Percentiles rank a stretch among this genome's conserved stretches.
Conservation (phyloP, 2,797 vertebrate species). For the Gobio occitaniae region DNA sequence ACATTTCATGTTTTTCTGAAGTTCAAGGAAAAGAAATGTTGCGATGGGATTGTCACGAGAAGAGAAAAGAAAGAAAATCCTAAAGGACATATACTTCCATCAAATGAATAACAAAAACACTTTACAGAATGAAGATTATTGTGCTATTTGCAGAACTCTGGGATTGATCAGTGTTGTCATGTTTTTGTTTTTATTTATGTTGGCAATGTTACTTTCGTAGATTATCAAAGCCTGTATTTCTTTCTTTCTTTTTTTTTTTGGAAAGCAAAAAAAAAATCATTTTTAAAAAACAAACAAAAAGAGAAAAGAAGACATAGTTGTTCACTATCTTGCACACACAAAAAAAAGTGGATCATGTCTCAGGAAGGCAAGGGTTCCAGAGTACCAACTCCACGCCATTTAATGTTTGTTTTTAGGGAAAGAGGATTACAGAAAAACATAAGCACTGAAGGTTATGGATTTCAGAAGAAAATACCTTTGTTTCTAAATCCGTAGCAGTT, state of each 20-base stretch:
- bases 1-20: conserved; percentile 86
- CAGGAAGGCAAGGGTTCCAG: conserved; percentile 99
- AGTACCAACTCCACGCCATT: conserved; percentile 95
- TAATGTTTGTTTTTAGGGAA: conserved; percentile 90
- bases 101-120: conserved; percentile 76
- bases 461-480: conserved; percentile 91
- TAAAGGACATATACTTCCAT: conserved; percentile 86
- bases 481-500: conserved; percentile 99
- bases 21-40: conserved; percentile 79
- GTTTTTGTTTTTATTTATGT: conserved; percentile 72
- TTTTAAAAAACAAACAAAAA: conserved; percentile 19
- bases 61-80: conserved; percentile 20
- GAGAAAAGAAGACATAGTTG: conserved; percentile 79
- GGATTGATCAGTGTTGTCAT: conserved; percentile 92
- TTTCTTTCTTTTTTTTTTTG: conserved; percentile 71
- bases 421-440: conserved; percentile 68
- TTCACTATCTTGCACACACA: conserved; percentile 96
- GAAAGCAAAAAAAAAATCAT: background rate
- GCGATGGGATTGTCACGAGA: conserved; percentile 72
- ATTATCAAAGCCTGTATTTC: conserved; percentile 84
- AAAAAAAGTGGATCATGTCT: conserved; percentile 91
- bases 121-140: conserved; percentile 90
- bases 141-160: conserved; percentile 96
- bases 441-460: conserved; percentile 98
- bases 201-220: conserved; percentile 79